A percentile compares a stretch with the other conserved stretches of the same genome.
Evolutionary conservation across 2,888 invertebrate genomes (phyloP).

Genomic region (Hirtodrosophila trivittata): DNA sequence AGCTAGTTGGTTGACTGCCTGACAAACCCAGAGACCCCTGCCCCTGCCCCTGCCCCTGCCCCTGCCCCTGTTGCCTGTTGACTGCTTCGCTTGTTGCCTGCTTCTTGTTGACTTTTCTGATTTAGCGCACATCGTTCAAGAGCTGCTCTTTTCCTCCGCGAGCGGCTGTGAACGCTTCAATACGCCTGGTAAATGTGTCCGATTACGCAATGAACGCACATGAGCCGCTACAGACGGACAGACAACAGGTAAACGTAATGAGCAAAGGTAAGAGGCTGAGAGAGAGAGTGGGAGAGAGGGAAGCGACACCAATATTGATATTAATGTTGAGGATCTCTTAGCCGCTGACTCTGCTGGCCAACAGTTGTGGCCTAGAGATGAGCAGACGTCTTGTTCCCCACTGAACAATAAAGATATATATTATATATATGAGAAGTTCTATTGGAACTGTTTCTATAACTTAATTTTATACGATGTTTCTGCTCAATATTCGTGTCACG

Average conservation of each 20-base stretch:
- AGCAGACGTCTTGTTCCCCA: not conserved
- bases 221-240: constrained; percentile 47
- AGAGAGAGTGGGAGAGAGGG: not conserved
- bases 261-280: constrained; percentile 8
- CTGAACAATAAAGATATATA: no score
- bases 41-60: constrained; percentile 19
- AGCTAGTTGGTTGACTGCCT: constrained; percentile 46
- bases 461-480: no score
- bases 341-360: constrained; percentile 5
- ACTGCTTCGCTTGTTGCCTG: constrained; percentile 21
- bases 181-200: constrained; percentile 73
- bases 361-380: constrained; percentile 1
- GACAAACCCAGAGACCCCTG: constrained; percentile 23
- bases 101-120: constrained; percentile 75
- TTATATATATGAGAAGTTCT: no score
- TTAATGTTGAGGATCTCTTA: constrained; percentile 60
- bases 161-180: constrained; percentile 60
- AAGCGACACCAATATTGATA: constrained; percentile 68
- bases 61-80: constrained; percentile 10
- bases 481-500: no score
- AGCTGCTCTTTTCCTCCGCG: constrained; percentile 49
- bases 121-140: constrained; percentile 43
- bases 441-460: no score
- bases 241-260: constrained; percentile 1
- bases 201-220: constrained; percentile 79